Conservation (phyloP, 2,797 vertebrate species). For the Pelobates cultripes region DNA sequence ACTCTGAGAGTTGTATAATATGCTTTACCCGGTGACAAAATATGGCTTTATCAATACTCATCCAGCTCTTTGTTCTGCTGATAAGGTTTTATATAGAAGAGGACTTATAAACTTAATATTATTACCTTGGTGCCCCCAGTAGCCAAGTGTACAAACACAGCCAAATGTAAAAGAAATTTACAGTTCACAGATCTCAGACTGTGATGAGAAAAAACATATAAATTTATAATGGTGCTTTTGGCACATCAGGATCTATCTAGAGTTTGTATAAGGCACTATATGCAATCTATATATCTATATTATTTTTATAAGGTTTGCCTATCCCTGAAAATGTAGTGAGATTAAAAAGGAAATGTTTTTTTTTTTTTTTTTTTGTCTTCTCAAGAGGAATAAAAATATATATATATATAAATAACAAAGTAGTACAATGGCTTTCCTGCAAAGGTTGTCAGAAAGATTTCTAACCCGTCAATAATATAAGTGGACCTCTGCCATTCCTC, state of each 20-base stretch:
- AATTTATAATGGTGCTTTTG: slow-evolving; percentile 24
- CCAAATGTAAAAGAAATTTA: slow-evolving; percentile 48
- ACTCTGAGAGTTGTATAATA: slow-evolving; percentile 33
- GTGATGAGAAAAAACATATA: slow-evolving; percentile 9
- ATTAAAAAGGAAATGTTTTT: not conserved
- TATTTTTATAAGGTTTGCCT: slow-evolving; percentile 27
- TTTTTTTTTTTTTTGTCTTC: slow-evolving; percentile 14
- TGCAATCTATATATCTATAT: slow-evolving; percentile 25
- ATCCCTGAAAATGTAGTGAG: not conserved
- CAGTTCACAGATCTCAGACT: slow-evolving; percentile 32
- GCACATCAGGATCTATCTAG: slow-evolving; percentile 17
- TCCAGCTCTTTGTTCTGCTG: slow-evolving; percentile 49
- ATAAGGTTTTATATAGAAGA: slow-evolving; percentile 54
- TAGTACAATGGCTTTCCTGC: slow-evolving; percentile 15
- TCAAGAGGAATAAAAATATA: not conserved
- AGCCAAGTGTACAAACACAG: slow-evolving; percentile 34
- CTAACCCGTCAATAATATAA: slow-evolving; percentile 49
- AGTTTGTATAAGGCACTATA: slow-evolving; percentile 27
- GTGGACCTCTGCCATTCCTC: slow-evolving; percentile 38
- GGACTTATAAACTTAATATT: slow-evolving; percentile 36
- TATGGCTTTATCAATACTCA: slow-evolving; percentile 51
- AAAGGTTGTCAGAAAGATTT: slow-evolving; percentile 29
- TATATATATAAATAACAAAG: slow-evolving; percentile 1
- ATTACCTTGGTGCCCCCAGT: slow-evolving; percentile 19
- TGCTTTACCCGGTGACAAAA: slow-evolving; percentile 43